Percentiles rank a stretch among this genome's conserved stretches.
These are phyloP conservation scores for Aproaerema taeniolella DNA, from an alignment of 2,888 invertebrate genomes.

Conservation along the genomic window DNA sequence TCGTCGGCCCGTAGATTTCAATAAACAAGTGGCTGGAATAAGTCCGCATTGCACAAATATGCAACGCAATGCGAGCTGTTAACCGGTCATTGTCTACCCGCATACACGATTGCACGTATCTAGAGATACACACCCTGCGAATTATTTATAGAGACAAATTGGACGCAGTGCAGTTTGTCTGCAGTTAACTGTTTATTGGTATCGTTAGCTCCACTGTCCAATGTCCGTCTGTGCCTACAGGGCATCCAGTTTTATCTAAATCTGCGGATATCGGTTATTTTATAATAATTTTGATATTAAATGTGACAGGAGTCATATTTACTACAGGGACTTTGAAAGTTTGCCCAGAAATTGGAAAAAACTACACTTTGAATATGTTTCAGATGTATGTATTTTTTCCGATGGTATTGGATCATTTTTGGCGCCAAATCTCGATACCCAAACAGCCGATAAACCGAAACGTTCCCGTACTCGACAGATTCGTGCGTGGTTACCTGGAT, in stretches of 20 bases:
- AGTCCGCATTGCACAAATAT: conserved; percentile 36
- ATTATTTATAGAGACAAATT: conserved; percentile 30
- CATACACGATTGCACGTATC: too few relatives aligned
- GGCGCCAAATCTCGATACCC: too few relatives aligned
- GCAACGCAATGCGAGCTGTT: conserved; percentile 37
- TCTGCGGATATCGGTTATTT: too few relatives aligned
- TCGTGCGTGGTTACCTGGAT: conserved; percentile 60
- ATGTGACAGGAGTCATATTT: too few relatives aligned
- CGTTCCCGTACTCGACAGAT: conserved; percentile 28
- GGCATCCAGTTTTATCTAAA: conserved; percentile 4
- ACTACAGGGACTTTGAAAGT: too few relatives aligned
- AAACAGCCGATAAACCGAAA: conserved; percentile 25
- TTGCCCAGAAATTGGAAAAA: too few relatives aligned
- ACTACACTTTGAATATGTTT: too few relatives aligned
- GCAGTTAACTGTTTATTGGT: conserved; percentile 17
- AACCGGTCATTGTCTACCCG: conserved; percentile 43
- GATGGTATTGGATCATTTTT: too few relatives aligned
- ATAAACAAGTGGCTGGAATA: conserved; percentile 36
- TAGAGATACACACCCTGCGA: conserved; percentile 14
- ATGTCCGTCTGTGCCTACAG: neutral
- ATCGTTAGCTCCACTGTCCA: conserved; percentile 12
- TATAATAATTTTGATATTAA: too few relatives aligned
- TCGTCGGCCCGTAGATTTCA: conserved; percentile 45
- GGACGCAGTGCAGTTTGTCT: conserved; percentile 25
- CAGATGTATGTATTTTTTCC: too few relatives aligned